Percentiles rank a stretch among this genome's conserved stretches.
Conservation (phyloP, 1,140 invertebrate genomes). For the Helicorthomorpha holstii region DNA sequence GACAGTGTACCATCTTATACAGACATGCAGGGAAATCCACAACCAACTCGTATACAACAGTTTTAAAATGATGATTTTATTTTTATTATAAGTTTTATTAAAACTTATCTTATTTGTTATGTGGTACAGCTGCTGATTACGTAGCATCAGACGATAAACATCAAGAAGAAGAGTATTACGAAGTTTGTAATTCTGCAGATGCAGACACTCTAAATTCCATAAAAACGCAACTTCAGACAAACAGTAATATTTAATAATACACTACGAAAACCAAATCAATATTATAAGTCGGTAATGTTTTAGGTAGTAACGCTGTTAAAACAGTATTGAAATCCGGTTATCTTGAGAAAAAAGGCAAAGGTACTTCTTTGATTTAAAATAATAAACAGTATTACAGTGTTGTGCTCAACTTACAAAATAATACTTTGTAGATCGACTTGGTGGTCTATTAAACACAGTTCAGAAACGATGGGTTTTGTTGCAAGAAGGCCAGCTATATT, state of each 20-base stretch:
- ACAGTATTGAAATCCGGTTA: neutral
- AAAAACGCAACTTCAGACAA: neutral
- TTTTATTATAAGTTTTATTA: neutral
- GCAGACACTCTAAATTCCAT: neutral
- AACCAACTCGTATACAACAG: no score
- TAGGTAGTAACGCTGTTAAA: no score
- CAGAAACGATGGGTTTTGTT: neutral
- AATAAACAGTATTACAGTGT: no score
- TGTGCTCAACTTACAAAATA: neutral
- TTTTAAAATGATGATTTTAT: no score
- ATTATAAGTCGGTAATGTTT: neutral
- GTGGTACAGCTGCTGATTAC: no score
- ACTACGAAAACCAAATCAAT: neutral
- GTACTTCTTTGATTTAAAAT: no score
- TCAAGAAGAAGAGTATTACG: neutral
- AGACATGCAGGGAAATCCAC: neutral
- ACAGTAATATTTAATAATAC: neutral
- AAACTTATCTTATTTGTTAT: neutral
- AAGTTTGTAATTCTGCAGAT: neutral
- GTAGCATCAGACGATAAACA: neutral
- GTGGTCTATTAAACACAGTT: neutral
- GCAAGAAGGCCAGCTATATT: neutral
- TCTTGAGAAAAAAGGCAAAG: neutral
- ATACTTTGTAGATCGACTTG: neutral
- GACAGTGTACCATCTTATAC: neutral